A percentile compares a stretch with the other conserved stretches of the same genome.
phyloP scores from a whole-genome alignment of 2,113 vertebrate genomes.

The Proterorhinus semilunaris region DNA sequence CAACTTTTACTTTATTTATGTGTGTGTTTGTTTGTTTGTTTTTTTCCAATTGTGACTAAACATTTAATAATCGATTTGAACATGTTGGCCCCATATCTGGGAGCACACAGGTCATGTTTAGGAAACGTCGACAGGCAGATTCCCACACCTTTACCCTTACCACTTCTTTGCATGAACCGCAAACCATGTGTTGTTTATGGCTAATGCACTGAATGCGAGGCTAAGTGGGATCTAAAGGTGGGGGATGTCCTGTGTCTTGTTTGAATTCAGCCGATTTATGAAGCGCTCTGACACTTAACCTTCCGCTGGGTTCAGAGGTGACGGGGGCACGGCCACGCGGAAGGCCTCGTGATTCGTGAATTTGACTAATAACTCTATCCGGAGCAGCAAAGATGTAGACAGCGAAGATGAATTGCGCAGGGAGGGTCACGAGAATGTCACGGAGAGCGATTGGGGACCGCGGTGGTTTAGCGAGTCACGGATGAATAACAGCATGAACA shows the following conservation, averaged over 20 bases:
- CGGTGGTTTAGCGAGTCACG: not conserved
- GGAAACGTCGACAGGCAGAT: no score
- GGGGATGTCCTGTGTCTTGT: conserved; percentile 35
- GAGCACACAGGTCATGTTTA: no score
- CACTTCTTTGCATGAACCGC: not conserved
- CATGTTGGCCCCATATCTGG: no score
- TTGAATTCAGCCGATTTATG: conserved; percentile 45
- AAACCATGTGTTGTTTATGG: conserved; percentile 57
- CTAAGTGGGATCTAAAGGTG: not conserved
- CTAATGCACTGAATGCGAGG: conserved; percentile 32
- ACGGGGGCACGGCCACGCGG: conserved; percentile 5
- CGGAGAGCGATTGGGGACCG: not conserved
- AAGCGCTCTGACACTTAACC: conserved; percentile 20
- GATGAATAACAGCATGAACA: not conserved
- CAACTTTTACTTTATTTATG: no score
- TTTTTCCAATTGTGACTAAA: no score
- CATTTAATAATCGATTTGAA: no score
- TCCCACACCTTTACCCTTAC: no score
- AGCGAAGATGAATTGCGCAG: conserved; percentile 22
- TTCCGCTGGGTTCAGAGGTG: conserved; percentile 34
- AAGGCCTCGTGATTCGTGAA: conserved; percentile 33
- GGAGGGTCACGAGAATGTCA: conserved; percentile 24
- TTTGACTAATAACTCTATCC: conserved; percentile 28
- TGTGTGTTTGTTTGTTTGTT: no score
- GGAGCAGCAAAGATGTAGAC: conserved; percentile 31